A percentile compares a stretch with the other conserved stretches of the same genome.
These are phyloP conservation scores for Torymus auratus DNA, from an alignment of 2,888 invertebrate species.

Conservation along the genomic window DNA sequence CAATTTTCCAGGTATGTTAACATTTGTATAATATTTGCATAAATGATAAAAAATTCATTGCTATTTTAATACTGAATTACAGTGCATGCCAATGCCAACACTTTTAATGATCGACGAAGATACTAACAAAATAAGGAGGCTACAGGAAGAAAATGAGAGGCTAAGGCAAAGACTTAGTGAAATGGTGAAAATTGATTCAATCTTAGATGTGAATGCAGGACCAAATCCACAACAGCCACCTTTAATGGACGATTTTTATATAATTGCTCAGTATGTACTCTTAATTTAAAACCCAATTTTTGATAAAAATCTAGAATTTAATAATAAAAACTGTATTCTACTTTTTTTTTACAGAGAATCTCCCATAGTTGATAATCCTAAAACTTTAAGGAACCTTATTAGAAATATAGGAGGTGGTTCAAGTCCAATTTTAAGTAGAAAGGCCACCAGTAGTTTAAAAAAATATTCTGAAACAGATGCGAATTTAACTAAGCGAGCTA, in stretches of 20 bases:
- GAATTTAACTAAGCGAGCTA: conserved; percentile 70
- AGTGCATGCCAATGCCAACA: conserved; percentile 92
- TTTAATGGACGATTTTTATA: conserved; percentile 93
- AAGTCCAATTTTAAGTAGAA: conserved; percentile 88
- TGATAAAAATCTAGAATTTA: background rate
- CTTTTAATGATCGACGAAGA: conserved; percentile 92
- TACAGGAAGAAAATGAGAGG: conserved; percentile 90
- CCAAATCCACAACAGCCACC: conserved; percentile 86
- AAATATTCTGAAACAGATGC: conserved; percentile 68
- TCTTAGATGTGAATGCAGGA: conserved; percentile 81
- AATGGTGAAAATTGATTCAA: conserved; percentile 78
- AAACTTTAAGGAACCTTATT: conserved; percentile 87
- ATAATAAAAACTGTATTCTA: background rate
- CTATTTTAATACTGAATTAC: conserved; percentile 62
- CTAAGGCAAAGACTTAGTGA: conserved; percentile 81
- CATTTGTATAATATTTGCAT: no score
- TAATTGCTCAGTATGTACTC: conserved; percentile 85
- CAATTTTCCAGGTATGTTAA: conserved; percentile 84
- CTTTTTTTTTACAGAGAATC: conserved; percentile 75
- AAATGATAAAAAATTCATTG: no score
- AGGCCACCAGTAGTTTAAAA: conserved; percentile 72
- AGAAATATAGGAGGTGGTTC: conserved; percentile 88
- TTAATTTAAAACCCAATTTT: conserved; percentile 9
- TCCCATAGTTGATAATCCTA: conserved; percentile 78
- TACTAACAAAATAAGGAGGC: conserved; percentile 85